Evolutionary conservation across 2,113 vertebrate species (phyloP).

Genomic region (Pseudorasbora parva): DNA sequence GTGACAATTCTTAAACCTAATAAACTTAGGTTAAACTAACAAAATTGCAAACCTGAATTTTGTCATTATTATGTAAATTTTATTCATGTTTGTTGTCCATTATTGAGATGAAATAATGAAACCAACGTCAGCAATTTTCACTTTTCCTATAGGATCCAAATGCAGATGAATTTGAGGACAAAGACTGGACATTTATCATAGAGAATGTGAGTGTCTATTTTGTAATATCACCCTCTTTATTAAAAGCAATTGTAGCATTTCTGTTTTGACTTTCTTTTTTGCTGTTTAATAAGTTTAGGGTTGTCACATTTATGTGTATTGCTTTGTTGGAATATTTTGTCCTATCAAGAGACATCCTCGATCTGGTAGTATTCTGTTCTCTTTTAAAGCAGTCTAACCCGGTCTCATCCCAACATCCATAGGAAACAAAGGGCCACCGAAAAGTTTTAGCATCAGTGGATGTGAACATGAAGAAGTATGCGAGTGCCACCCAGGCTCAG

Average conservation of each 20-base stretch:
- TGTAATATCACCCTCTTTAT: not conserved
- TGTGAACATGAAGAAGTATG: conserved; percentile 84
- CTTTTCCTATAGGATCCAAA: conserved; percentile 78
- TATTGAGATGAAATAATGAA: too few relatives aligned
- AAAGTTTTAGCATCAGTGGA: conserved; percentile 85
- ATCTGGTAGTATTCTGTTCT: not conserved
- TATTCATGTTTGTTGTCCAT: not conserved
- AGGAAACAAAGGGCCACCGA: conserved; percentile 86
- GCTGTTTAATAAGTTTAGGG: not conserved
- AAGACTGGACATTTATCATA: conserved; percentile 89
- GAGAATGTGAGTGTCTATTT: conserved; percentile 81
- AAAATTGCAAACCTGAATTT: not conserved
- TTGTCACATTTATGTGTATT: not conserved
- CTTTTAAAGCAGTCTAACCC: not conserved
- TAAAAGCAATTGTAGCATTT: not conserved
- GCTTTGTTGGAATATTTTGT: not conserved
- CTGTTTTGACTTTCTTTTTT: not conserved
- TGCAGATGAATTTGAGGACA: conserved; percentile 88
- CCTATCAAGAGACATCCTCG: not conserved
- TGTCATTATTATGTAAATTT: not conserved
- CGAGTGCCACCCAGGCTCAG: conserved; percentile 76
- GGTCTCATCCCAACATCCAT: not conserved
- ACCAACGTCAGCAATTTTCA: not conserved
- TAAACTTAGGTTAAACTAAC: too few relatives aligned
- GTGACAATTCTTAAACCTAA: too few relatives aligned